Percentiles rank a stretch among this genome's conserved stretches.
Evolutionary conservation across 2,888 invertebrate genomes (phyloP).

Genomic region (Salpingus planirostris): DNA sequence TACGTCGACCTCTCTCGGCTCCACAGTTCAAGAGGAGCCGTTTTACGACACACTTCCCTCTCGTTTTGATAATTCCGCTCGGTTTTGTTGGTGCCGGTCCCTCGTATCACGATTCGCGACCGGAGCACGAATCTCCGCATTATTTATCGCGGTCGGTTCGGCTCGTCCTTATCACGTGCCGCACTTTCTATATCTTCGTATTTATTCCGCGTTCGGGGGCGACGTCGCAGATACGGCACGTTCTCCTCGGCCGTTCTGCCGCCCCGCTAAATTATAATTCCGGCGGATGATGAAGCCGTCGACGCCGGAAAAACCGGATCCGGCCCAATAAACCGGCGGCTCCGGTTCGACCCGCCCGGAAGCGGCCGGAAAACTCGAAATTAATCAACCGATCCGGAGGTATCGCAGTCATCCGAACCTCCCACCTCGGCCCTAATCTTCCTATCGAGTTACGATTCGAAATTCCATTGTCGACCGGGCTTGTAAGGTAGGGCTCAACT

Average conservation of each 20-base stretch:
- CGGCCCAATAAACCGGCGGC: conserved; percentile 7
- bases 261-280: conserved; percentile 6
- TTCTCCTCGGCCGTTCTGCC: conserved; percentile 2
- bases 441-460: too few species aligned
- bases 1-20: too few species aligned
- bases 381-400: too few species aligned
- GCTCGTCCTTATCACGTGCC: conserved; percentile 33
- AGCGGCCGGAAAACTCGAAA: too few species aligned
- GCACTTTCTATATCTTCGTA: conserved; percentile 31
- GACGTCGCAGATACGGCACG: conserved; percentile 11
- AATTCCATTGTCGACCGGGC: too few species aligned
- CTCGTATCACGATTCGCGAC: conserved; percentile 21
- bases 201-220: conserved; percentile 20
- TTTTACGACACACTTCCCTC: too few species aligned
- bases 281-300: not conserved
- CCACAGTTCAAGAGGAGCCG: too few species aligned
- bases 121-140: conserved; percentile 28
- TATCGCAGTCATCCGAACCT: too few species aligned
- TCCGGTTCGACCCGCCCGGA: conserved; percentile 1
- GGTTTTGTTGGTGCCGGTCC: too few species aligned
- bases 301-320: too few species aligned
- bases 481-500: too few species aligned
- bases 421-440: too few species aligned
- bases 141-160: conserved; percentile 34
- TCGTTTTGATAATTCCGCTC: conserved; percentile 11